phyloP scores from a whole-genome alignment of 2,888 invertebrate species.

The Acronicta aceris region DNA sequence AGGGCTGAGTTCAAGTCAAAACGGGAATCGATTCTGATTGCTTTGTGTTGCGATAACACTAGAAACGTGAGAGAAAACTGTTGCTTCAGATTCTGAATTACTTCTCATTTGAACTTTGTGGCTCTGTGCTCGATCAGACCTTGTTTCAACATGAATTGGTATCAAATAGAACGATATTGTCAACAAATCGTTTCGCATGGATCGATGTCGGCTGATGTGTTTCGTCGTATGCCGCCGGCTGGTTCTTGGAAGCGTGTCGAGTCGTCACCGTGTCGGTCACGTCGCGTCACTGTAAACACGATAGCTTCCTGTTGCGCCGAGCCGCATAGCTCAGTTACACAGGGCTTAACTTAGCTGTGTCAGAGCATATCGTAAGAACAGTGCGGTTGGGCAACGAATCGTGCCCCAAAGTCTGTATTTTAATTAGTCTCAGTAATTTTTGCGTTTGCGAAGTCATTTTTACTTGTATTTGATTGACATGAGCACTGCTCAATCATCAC shows the following conservation, averaged over 20 bases:
- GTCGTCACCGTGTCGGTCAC: slow-evolving; percentile 52
- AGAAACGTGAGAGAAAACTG: slow-evolving; percentile 40
- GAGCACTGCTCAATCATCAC: not conserved
- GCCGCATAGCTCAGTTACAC: slow-evolving; percentile 47
- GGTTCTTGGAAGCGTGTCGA: slow-evolving; percentile 57
- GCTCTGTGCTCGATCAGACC: slow-evolving; percentile 14
- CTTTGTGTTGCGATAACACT: slow-evolving; percentile 44
- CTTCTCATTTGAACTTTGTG: slow-evolving; percentile 21
- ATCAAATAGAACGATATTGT: slow-evolving; percentile 21
- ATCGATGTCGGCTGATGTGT: slow-evolving; percentile 29
- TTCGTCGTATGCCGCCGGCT: slow-evolving; percentile 46
- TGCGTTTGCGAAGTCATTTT: slow-evolving; percentile 15
- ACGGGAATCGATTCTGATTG: slow-evolving; percentile 40
- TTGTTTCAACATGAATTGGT: slow-evolving; percentile 8
- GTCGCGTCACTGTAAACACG: slow-evolving; percentile 63
- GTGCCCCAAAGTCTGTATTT: slow-evolving; percentile 21
- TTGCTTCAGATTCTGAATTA: slow-evolving; percentile 37
- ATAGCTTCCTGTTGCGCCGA: slow-evolving; percentile 66
- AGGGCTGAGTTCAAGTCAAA: slow-evolving; percentile 41
- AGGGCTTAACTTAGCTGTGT: slow-evolving; percentile 40
- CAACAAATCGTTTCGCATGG: slow-evolving; percentile 44
- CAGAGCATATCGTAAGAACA: slow-evolving; percentile 51
- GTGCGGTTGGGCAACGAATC: slow-evolving; percentile 41
- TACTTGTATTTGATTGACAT: not conserved
- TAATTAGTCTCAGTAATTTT: slow-evolving; percentile 7